A percentile compares a stretch with the other conserved stretches of the same genome.
Evolutionary conservation across 2,888 invertebrate genomes (phyloP).

Genomic region (Danaus chrysippus): DNA sequence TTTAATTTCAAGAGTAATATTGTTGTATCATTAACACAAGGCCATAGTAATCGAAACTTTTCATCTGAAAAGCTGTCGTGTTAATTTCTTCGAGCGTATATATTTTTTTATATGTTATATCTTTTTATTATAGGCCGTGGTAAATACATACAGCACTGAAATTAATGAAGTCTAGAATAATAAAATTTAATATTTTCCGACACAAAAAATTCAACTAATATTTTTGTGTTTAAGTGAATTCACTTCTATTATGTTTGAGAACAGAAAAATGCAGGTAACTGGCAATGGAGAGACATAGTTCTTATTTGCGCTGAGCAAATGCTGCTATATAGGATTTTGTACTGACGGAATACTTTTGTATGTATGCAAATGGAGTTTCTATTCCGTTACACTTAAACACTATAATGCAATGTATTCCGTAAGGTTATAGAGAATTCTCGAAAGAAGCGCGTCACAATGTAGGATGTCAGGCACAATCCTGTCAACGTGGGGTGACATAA

Average conservation of each 20-base stretch:
- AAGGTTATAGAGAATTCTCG: slow-evolving; percentile 14
- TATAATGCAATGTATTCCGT: slow-evolving; percentile 9
- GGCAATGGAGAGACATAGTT: not conserved
- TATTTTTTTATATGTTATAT: too few species aligned
- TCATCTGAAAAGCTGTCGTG: too few species aligned
- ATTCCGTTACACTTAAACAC: slow-evolving; percentile 6
- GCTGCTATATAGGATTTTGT: slow-evolving; percentile 4
- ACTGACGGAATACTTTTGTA: not conserved
- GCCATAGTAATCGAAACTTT: too few species aligned
- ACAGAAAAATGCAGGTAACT: not conserved
- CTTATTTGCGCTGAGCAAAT: slow-evolving; percentile 1
- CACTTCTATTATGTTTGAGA: not conserved
- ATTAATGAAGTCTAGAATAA: too few species aligned
- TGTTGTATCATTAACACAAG: too few species aligned
- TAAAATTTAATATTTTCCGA: too few species aligned
- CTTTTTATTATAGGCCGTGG: too few species aligned
- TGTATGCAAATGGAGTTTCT: slow-evolving; percentile 9
- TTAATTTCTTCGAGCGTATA: too few species aligned
- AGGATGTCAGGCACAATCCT: slow-evolving; percentile 28
- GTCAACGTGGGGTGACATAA: slow-evolving; percentile 29
- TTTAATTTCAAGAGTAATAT: too few species aligned
- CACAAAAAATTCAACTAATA: too few species aligned
- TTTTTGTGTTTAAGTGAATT: too few species aligned
- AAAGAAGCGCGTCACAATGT: slow-evolving; percentile 24
- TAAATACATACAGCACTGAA: too few species aligned